Base-by-base conservation (phyloP, 2,113 vertebrate species). In the Nothocercus nigrocapillus region DNA sequence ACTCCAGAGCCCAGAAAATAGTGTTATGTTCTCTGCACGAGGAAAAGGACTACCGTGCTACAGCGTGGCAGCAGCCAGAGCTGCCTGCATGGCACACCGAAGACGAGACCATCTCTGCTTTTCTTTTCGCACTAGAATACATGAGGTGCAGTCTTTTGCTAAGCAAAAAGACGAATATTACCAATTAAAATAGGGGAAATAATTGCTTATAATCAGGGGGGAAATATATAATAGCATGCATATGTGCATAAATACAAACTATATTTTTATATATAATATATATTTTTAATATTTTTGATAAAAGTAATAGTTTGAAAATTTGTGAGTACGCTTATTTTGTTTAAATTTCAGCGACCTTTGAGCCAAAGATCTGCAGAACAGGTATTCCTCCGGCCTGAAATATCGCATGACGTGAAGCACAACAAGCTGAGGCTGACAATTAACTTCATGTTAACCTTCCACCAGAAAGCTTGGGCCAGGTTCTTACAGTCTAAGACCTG, bases 381-480 rank as follows among this genome's bases (percentile, higher is more conserved):
- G 76, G 45, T 75, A 69, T 81, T 82, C 53, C 82, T 86, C 63
- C 30, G 56, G 77, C 64, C 63, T 51, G 40, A 10, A 76, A 87
- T 36, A 53, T 18, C 74, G 91, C 61, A 6, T 12, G 76, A 86
- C 34, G 85, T 90, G 73, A 21, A 91, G 80, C 36, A 94, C 69
- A 91, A 49, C 53, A 56, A 62, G 59, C 38, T 82, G 63, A 93
- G 82, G 67, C 24, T 91, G 51, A 47, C 92, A 83, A 78, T 95
- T 51, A 77, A 81, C 69, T 92, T 95, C 82, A 72, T 9, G 68
- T 92, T n/a, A 75, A 69, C 70, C 94, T 98, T 95, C 85, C 68
- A 51, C 66, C 82, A 62, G 66, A 80, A 94, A 89, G 84, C 44
- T 70, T 91, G 66, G 79, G 47, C 92, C 82, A 94, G 75, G 85